These are phyloP conservation scores for Drosophila mayri DNA, from an alignment of 1,140 invertebrate genomes.

Conservation along the genomic window DNA sequence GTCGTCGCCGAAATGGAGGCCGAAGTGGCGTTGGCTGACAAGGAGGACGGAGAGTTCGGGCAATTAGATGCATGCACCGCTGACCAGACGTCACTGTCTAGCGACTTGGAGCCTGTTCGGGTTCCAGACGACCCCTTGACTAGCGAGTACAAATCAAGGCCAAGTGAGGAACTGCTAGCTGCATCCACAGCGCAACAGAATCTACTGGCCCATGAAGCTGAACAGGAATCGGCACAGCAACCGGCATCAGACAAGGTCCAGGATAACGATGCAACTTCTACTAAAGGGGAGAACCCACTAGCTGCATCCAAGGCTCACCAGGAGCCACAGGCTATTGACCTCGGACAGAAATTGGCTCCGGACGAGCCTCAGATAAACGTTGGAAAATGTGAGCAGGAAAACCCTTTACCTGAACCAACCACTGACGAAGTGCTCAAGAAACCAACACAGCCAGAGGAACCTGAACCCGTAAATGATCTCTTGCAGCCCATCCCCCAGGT, in stretches of 20 bases:
- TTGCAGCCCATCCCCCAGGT: neutral
- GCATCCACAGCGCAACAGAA: neutral
- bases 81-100: neutral
- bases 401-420: neutral
- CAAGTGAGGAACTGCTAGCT: too few relatives aligned
- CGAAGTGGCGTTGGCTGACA: constrained; percentile 40
- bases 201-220: neutral
- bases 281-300: neutral
- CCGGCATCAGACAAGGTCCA: neutral
- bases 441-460: neutral
- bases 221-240: neutral
- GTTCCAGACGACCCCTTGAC: too few relatives aligned
- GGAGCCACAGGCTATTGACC: neutral
- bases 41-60: constrained; percentile 7
- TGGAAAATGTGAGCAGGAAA: neutral
- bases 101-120: too few relatives aligned
- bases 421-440: neutral
- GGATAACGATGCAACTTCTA: neutral
- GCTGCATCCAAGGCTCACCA: neutral
- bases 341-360: neutral
- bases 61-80: neutral
- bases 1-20: constrained; percentile 74
- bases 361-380: neutral
- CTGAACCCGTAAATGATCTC: neutral
- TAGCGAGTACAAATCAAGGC: neutral